Evolutionary conservation across 2,797 vertebrate genomes (phyloP).

Genomic region (Hirundo rustica): DNA sequence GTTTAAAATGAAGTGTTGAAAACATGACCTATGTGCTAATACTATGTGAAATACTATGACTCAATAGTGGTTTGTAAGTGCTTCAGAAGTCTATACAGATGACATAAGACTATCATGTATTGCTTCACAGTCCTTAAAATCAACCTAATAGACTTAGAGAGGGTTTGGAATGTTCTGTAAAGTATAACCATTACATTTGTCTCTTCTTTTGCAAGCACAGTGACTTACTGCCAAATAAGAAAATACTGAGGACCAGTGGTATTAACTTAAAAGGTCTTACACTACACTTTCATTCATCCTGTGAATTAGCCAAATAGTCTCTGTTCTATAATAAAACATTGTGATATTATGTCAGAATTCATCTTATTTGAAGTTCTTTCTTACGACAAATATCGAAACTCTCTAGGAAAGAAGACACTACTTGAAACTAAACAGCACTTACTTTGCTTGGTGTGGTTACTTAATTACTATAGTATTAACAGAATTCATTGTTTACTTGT

Average conservation of each 20-base stretch:
- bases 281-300: not conserved
- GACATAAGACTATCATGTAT: not conserved
- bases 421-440: not conserved
- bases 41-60: not conserved
- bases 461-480: not conserved
- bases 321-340: not conserved
- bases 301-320: not conserved
- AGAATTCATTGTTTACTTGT: not conserved
- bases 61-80: not conserved
- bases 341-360: not conserved
- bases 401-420: not conserved
- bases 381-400: not conserved
- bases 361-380: slow-evolving; percentile 6
- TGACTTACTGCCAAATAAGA: not conserved
- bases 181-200: not conserved
- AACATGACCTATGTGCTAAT: not conserved
- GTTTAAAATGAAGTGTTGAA: not conserved
- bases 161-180: not conserved
- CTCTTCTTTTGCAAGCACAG: not conserved
- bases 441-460: not conserved
- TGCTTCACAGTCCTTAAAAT: not conserved
- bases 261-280: not conserved
- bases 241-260: not conserved
- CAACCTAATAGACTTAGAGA: not conserved
- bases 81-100: not conserved